Evolutionary conservation across 2,797 vertebrate genomes (phyloP).

Genomic region (Petrocephalus sullivani): DNA sequence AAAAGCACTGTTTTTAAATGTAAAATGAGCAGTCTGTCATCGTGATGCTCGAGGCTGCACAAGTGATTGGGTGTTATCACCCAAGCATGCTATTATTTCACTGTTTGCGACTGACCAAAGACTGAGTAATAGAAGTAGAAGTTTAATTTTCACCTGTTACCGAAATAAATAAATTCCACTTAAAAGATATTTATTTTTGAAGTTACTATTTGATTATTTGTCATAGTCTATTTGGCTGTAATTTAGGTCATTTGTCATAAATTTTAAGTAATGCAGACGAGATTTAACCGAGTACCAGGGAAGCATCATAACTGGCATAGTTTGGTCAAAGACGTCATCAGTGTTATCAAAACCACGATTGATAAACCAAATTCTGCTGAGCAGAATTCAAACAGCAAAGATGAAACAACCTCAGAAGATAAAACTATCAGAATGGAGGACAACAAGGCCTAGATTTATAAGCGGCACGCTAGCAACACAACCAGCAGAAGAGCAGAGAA

Average conservation of each 20-base stretch:
- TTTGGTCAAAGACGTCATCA: neutral
- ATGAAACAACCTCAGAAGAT: neutral
- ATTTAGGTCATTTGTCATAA: neutral
- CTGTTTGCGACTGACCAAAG: neutral
- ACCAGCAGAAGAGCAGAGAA: neutral
- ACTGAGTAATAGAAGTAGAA: slow-evolving; percentile 1
- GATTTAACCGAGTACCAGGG: neutral
- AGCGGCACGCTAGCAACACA: neutral
- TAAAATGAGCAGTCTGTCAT: neutral
- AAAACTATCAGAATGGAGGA: neutral
- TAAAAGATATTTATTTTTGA: neutral
- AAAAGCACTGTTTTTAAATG: neutral
- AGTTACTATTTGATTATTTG: neutral
- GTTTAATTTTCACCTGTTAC: slow-evolving; percentile 13
- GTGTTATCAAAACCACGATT: neutral
- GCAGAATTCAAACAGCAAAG: neutral
- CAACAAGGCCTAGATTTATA: neutral
- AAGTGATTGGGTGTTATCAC: neutral
- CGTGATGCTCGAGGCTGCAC: neutral
- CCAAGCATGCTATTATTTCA: neutral
- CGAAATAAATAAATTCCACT: neutral
- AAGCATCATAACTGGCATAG: neutral
- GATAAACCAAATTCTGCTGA: neutral
- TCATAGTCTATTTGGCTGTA: neutral
- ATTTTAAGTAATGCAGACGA: neutral